These are phyloP conservation scores for Leontocebus nigricollis DNA, from an alignment of 2,797 vertebrate species.

Conservation along the genomic window DNA sequence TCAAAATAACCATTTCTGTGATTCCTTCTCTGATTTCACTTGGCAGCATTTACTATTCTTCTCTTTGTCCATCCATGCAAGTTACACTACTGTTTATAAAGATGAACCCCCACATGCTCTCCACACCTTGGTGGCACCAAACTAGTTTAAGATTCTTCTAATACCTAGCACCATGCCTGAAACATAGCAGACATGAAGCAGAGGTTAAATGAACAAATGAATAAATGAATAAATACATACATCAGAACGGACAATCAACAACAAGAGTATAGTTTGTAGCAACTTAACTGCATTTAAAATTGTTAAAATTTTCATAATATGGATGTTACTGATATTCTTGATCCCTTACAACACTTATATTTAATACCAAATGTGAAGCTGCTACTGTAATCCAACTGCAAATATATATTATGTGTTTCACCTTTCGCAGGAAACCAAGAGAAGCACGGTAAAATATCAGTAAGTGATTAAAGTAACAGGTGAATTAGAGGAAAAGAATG, in stretches of 20 bases:
- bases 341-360: not conserved
- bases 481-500: conserved; percentile 36
- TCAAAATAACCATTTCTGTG: conserved; percentile 55
- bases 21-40: conserved; percentile 48
- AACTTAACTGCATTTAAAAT: conserved; percentile 32
- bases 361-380: conserved; percentile 29
- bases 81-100: conserved; percentile 35
- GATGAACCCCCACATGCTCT: not conserved
- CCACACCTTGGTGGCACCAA: not conserved
- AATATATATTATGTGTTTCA: not conserved
- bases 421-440: conserved; percentile 47
- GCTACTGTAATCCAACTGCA: not conserved
- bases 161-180: not conserved
- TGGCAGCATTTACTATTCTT: conserved; percentile 30
- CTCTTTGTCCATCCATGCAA: conserved; percentile 3
- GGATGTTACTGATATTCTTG: conserved; percentile 11
- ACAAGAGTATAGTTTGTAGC: not conserved
- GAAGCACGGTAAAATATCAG: not conserved
- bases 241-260: conserved; percentile 11
- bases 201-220: conserved; percentile 42
- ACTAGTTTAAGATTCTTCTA: conserved; percentile 37
- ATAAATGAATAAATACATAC: not conserved
- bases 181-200: conserved; percentile 38
- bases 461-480: conserved; percentile 27
- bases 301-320: not conserved